These are phyloP conservation scores for Falco peregrinus DNA, from an alignment of 2,797 vertebrate species.

Conservation along the genomic window DNA sequence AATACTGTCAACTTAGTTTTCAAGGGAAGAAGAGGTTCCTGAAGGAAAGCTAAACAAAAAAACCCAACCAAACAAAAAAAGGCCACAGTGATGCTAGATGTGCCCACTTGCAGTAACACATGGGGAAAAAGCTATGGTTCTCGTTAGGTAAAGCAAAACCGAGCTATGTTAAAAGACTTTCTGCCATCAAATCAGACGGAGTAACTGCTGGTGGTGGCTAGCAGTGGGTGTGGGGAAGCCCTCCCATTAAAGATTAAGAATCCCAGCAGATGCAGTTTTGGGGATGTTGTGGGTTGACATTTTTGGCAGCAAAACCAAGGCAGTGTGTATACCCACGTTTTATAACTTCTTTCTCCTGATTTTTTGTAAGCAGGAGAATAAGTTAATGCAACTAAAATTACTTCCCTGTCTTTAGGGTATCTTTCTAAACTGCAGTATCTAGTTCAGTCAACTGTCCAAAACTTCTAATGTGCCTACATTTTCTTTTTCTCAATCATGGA, in stretches of 20 bases:
- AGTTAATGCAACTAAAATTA: background rate
- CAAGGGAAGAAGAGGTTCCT: background rate
- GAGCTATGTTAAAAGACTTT: background rate
- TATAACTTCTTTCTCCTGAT: background rate
- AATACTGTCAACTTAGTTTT: background rate
- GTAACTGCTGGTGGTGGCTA: background rate
- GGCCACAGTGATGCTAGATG: background rate
- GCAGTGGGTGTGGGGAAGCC: background rate
- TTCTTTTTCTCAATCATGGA: background rate
- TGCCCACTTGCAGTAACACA: background rate
- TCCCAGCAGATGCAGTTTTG: background rate
- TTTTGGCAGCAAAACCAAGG: background rate
- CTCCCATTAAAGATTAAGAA: background rate
- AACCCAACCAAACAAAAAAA: too few relatives aligned
- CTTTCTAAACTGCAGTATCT: background rate
- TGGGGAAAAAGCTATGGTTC: background rate
- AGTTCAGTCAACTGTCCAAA: background rate
- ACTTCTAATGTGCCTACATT: background rate
- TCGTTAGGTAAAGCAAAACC: fast-evolving
- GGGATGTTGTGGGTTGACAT: background rate
- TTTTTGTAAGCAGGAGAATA: background rate
- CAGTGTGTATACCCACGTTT: background rate
- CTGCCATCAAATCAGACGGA: background rate
- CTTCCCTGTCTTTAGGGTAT: background rate
- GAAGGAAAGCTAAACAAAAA: background rate